Evolutionary conservation across 2,797 vertebrate species (phyloP), one percentile per base, ranked within the genome.

Genomic region (Diceros bicornis): DNA sequence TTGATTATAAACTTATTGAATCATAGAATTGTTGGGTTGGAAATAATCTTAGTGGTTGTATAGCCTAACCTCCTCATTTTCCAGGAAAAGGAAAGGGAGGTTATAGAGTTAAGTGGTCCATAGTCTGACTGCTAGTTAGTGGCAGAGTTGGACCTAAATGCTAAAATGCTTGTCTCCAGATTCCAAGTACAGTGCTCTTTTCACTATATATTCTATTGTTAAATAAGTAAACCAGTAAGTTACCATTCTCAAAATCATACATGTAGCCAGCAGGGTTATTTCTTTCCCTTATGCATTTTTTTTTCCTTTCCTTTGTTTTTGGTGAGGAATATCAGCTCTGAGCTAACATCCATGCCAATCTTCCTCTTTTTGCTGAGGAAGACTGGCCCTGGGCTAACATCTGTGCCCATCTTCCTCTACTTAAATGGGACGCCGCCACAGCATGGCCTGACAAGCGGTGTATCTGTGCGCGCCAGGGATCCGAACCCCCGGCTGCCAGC

Each of bases 21-120:
- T 96, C 89, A 89, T 25, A 68, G 59, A 52, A 68, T 77, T 50
- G 13, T 57, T 94, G 79, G 85, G 21, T 87, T 96, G 47, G 59
- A 79, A 96, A 61, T 94, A 83, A 55, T 86, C 21, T 41, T 91
- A 71, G 44, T 72, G 13, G 10, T 91, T 88, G n/a, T 64, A 55
- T 92, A 77, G 32, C 78, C 44, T 84, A 64, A 83, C 7, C 0
- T 96, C 34, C 85, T 72, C 41, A 37, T 89, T 89, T 94, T 82
- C 55, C 57, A 59, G 57, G 72, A 89, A 74, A 62, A 77, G 62
- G 41, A 83, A 87, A 68, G 3, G 85, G 64, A 94, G 50, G 5
- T 55, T 88, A 27, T 71, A 32, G 69, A 77, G 55, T 77, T 81
- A 50, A 84, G 34, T 34, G 91, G 41, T 34, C 12, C 8, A 9